Percentiles rank a stretch among this genome's conserved stretches.
Evolutionary conservation across 1,140 invertebrate genomes (phyloP).

Genomic region (Condylostylus longicornis): DNA sequence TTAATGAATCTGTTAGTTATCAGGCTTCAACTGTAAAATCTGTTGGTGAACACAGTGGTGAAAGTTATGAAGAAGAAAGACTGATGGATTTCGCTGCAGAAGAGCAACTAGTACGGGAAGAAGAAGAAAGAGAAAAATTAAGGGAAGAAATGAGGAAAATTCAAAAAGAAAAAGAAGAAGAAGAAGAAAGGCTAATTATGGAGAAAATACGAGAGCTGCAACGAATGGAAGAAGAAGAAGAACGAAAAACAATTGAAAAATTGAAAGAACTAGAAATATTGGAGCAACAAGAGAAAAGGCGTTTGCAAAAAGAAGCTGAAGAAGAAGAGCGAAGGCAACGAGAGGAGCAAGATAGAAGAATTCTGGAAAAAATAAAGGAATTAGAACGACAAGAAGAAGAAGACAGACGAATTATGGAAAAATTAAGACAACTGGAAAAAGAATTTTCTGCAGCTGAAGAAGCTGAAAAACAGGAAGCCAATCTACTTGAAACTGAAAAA

Average conservation of each 20-base stretch:
- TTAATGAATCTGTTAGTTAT: constrained; percentile 22
- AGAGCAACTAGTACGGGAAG: constrained; percentile 20
- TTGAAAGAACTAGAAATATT: too few relatives aligned
- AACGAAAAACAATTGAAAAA: too few relatives aligned
- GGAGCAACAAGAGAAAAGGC: too few relatives aligned
- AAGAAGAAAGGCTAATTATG: neutral
- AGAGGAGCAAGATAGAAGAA: constrained; percentile 17
- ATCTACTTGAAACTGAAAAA: too few relatives aligned
- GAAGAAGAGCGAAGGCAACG: too few relatives aligned
- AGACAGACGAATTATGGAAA: neutral
- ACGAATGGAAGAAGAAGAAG: constrained; percentile 20
- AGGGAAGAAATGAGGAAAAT: constrained; percentile 11
- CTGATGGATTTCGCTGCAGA: constrained; percentile 17
- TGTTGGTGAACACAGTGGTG: constrained; percentile 4
- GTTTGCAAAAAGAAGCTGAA: constrained; percentile 6
- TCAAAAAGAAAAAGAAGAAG: constrained; percentile 4
- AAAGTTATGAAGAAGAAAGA: constrained; percentile 23
- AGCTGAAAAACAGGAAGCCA: constrained; percentile 4
- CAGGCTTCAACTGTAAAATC: constrained; percentile 15
- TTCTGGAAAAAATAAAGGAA: neutral
- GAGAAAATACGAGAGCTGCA: constrained; percentile 8
- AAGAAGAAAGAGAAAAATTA: too few relatives aligned
- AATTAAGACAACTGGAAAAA: too few relatives aligned
- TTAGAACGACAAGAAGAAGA: neutral
- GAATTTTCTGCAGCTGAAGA: neutral